phyloP scores from a whole-genome alignment of 1,140 invertebrate genomes.

The Trichonephila clavata region DNA sequence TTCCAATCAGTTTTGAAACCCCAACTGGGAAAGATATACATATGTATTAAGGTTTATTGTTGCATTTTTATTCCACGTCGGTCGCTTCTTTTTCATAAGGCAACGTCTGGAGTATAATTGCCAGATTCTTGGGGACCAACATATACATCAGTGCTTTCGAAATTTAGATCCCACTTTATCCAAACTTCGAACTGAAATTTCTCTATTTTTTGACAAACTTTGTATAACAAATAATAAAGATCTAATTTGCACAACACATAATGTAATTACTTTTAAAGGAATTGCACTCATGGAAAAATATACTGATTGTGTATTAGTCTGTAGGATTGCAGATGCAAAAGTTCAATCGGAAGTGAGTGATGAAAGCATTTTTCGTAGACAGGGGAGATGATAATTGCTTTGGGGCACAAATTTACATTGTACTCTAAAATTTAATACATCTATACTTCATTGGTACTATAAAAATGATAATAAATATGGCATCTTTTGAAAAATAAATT shows the following conservation, averaged over 20 bases:
- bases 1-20: conserved; percentile 48
- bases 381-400: no score
- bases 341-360: no score
- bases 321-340: no score
- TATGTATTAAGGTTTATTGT: conserved; percentile 48
- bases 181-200: neutral
- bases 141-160: neutral
- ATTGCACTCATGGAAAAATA: neutral
- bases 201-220: neutral
- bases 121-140: neutral
- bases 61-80: conserved; percentile 13
- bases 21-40: conserved; percentile 53
- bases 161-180: conserved; percentile 8
- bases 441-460: no score
- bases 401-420: no score
- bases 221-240: neutral
- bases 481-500: no score
- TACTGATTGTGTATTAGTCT: neutral
- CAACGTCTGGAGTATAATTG: conserved; percentile 25
- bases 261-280: neutral
- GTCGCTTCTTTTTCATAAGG: conserved; percentile 28
- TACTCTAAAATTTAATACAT: no score
- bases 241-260: neutral
- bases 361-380: no score
- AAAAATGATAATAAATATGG: no score